Evolutionary conservation across 2,797 vertebrate genomes (phyloP), one percentile per base, ranked within the genome.

Genomic region (Cryptoblepharus egeriae): DNA sequence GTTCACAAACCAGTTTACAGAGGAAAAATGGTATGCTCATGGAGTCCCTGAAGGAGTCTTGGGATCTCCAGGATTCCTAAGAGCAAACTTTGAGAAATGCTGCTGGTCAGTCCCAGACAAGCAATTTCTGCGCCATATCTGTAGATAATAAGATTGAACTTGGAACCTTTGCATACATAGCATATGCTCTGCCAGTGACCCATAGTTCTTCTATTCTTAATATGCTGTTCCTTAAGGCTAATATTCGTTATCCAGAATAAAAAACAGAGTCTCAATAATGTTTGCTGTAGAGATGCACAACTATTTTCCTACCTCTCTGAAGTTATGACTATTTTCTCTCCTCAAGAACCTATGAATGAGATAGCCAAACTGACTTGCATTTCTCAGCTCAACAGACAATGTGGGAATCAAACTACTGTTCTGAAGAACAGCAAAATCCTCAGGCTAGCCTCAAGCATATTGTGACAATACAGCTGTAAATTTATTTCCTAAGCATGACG

Each of bases 381-480:
- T 91, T 92, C 67, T 13, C 58, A 91, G 69, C 52, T 76, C 85
- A 86, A 83, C 67, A 75, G 82, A 88, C 28, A 85, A 85, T 84
- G 55, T 35, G 55, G 85, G 83, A 93, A 92, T 93, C 88, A 89
- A 94, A 92, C 89, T 1, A 64, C 15, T 80, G 79, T 90, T 92
- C 90, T 92, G 83, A 92, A 85, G 85, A 92, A 87, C 84, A 91
- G 28, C 0, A n/a, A 65, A 68, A 35, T 93, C 86, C 90, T 88
- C 77, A 32, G 86, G 90, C 87, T 72, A 89, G 92, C 89, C 87
- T 84, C 84, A 85, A 88, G 91, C 88, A 93, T 84, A 32, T 52
- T 9, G 55, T 69, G 42, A 52, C 81, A 81, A 79, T 76, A 68
- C 73, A 74, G 75, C 87, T 91, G 87, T 37, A 80, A 52, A 68